Evolutionary conservation across 2,888 invertebrate genomes (phyloP).

Genomic region (Melanophora roralis): DNA sequence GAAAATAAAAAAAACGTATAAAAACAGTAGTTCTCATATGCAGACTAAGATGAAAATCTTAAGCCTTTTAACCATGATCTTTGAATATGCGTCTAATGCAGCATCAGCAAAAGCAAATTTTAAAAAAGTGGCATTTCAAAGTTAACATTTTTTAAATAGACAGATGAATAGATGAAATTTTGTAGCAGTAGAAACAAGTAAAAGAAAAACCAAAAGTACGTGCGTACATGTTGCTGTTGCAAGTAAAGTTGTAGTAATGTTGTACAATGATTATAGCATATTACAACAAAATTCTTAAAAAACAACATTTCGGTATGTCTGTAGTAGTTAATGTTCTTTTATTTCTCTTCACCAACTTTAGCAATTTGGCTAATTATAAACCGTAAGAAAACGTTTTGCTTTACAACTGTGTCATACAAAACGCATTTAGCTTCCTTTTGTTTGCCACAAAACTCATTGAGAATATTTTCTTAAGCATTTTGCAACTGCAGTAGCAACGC

Average conservation of each 20-base stretch:
- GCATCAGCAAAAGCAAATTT: conserved; percentile 1
- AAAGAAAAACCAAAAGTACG: conserved; percentile 29
- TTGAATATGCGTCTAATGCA: conserved; percentile 51
- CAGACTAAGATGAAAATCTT: conserved; percentile 46
- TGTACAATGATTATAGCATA: conserved; percentile 32
- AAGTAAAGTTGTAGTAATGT: conserved; percentile 35
- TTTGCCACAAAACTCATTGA: conserved; percentile 16
- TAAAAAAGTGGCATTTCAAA: conserved; percentile 56
- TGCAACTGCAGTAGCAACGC: conserved; percentile 2
- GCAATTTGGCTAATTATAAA: conserved; percentile 57
- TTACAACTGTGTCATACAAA: conserved; percentile 57
- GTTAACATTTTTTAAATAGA: conserved; percentile 58
- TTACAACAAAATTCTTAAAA: conserved; percentile 3
- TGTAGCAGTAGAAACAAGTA: conserved; percentile 15
- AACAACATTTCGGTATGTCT: conserved; percentile 21
- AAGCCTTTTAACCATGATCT: conserved; percentile 46
- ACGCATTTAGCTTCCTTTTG: conserved; percentile 44
- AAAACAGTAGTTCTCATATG: conserved; percentile 46
- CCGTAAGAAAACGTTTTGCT: conserved; percentile 57
- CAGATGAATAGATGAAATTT: conserved; percentile 59
- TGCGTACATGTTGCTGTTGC: conserved; percentile 55
- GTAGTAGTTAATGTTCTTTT: conserved; percentile 35
- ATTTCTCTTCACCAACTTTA: background rate
- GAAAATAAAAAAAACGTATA: background rate
- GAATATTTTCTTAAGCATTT: background rate